Conservation (phyloP, 2,113 vertebrate species). For the Tachuris rubrigastra region DNA sequence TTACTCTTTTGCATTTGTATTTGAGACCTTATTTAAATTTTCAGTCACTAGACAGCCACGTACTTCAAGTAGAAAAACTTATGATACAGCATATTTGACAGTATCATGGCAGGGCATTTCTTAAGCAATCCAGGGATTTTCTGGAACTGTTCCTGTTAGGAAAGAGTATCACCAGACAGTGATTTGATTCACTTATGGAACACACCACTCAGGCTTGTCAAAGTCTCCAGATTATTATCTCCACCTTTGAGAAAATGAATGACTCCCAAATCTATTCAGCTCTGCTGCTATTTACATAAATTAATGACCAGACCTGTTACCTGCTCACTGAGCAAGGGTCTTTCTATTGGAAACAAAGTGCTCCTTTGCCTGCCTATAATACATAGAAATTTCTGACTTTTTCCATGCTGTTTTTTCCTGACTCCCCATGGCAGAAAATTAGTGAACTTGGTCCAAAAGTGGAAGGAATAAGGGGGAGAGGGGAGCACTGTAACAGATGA, state of each 20-base stretch:
- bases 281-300: not conserved
- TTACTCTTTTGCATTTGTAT: not conserved
- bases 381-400: not conserved
- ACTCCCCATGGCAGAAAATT: not conserved
- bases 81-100: not conserved
- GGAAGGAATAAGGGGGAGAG: not conserved
- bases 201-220: not conserved
- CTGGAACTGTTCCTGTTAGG: not conserved
- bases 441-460: not conserved
- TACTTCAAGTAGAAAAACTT: not conserved
- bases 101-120: not conserved
- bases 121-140: not conserved
- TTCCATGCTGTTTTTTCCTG: not conserved
- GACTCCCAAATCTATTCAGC: not conserved
- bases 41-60: not conserved
- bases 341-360: not conserved
- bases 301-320: not conserved
- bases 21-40: not conserved
- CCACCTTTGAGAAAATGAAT: not conserved
- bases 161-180: not conserved
- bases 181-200: not conserved
- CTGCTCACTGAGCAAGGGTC: not conserved
- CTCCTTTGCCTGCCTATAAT: not conserved
- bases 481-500: not conserved
- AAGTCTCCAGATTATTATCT: not conserved